phyloP scores from a whole-genome alignment of 2,797 vertebrate genomes.

The Gadopsis bispinosus region DNA sequence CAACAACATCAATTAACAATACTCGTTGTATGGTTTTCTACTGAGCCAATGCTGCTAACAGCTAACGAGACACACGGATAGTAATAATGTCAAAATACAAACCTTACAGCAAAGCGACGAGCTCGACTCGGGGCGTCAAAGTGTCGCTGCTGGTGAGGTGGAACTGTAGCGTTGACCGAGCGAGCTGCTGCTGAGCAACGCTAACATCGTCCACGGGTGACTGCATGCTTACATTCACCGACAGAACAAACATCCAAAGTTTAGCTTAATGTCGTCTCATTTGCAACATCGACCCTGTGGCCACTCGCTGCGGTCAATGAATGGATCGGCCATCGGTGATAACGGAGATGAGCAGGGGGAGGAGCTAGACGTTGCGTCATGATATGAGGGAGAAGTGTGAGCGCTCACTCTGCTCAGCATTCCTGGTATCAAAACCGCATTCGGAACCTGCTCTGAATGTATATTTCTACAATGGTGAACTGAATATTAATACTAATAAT shows the following conservation, averaged over 20 bases:
- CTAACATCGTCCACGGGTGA: background rate
- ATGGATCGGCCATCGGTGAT: slow-evolving; percentile 25
- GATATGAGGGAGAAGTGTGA: fast-evolving
- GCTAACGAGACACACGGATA: fast-evolving
- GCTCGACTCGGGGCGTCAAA: slow-evolving; percentile 1
- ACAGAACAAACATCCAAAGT: background rate
- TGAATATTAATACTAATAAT: background rate
- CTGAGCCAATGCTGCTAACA: fast-evolving
- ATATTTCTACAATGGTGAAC: background rate
- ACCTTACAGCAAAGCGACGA: slow-evolving; percentile 33
- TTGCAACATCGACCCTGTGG: background rate
- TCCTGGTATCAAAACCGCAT: fast-evolving
- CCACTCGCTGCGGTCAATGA: background rate
- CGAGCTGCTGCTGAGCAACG: slow-evolving; percentile 14
- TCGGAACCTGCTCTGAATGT: no score
- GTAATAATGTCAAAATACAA: background rate
- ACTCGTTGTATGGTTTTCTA: background rate
- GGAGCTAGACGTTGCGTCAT: slow-evolving; percentile 17
- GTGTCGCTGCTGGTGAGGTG: background rate
- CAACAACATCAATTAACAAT: background rate
- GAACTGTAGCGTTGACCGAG: background rate
- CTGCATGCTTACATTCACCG: slow-evolving; percentile 41
- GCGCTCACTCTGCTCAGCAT: slow-evolving; percentile 30
- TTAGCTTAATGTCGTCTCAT: slow-evolving; percentile 28
- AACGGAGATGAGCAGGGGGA: background rate